Percentiles rank a stretch among this genome's conserved stretches.
Conservation (phyloP, 2,888 invertebrate species). For the Diarsia rubi region DNA sequence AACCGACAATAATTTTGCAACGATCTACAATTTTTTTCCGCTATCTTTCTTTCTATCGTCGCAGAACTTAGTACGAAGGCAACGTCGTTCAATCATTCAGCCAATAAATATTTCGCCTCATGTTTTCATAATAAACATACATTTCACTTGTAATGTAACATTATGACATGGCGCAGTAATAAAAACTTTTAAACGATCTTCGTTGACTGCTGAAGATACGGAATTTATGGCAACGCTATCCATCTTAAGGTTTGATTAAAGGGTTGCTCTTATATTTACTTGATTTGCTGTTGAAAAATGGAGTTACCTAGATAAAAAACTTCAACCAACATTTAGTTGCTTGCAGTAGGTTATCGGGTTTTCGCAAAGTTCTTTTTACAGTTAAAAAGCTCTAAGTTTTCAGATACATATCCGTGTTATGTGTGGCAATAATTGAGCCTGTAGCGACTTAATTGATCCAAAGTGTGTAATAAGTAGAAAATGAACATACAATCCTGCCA, state of each 20-base stretch:
- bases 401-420: background rate
- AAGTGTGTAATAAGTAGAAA: background rate
- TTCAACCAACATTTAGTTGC: background rate
- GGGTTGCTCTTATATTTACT: constrained; percentile 30
- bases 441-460: background rate
- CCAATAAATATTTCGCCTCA: constrained; percentile 85
- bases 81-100: constrained; percentile 79
- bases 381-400: background rate
- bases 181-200: constrained; percentile 80
- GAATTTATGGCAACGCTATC: constrained; percentile 61
- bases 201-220: constrained; percentile 65
- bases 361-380: background rate
- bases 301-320: background rate
- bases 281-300: background rate
- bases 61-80: constrained; percentile 57
- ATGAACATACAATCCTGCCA: background rate
- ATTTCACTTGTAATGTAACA: constrained; percentile 77
- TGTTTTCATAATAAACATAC: constrained; percentile 82
- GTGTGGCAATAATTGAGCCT: background rate
- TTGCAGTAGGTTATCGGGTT: background rate
- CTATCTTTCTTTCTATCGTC: constrained; percentile 42
- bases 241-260: constrained; percentile 53
- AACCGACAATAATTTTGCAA: constrained; percentile 55
- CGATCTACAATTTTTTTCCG: constrained; percentile 43
- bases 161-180: constrained; percentile 76